phyloP scores from a whole-genome alignment of 2,113 vertebrate species.

The Nanorana parkeri region DNA sequence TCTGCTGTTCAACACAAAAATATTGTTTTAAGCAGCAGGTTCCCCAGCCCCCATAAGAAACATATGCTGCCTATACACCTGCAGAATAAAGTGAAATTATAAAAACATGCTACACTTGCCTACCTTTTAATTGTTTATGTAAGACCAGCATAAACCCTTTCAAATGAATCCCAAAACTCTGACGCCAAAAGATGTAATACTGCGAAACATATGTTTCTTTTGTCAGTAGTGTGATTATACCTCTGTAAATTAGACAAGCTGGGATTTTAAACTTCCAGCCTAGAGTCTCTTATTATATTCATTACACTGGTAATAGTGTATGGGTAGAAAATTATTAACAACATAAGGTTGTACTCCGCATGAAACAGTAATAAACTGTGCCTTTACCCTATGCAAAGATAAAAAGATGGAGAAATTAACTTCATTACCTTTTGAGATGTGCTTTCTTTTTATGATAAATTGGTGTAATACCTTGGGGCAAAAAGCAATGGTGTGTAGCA shows the following conservation, averaged over 20 bases:
- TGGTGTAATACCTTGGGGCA: too few species aligned
- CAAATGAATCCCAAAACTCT: slow-evolving; percentile 42
- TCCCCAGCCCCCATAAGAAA: not conserved
- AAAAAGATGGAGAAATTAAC: too few species aligned
- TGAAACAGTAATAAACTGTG: not conserved
- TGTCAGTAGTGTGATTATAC: slow-evolving; percentile 17
- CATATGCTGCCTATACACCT: slow-evolving; percentile 25
- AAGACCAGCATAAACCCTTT: slow-evolving; percentile 16
- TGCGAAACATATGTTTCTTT: slow-evolving; percentile 33
- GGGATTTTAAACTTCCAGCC: slow-evolving; percentile 16
- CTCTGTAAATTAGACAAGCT: slow-evolving; percentile 8
- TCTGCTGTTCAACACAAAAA: too few species aligned
- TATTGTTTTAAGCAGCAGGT: not conserved
- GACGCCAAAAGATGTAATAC: slow-evolving; percentile 18
- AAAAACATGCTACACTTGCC: slow-evolving; percentile 17
- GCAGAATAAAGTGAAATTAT: slow-evolving; percentile 2
- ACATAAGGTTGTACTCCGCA: not conserved
- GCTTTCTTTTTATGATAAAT: too few species aligned
- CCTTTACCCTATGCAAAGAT: too few species aligned
- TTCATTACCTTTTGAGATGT: too few species aligned
- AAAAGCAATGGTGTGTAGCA: too few species aligned
- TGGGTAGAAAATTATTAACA: not conserved
- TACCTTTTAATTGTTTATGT: slow-evolving; percentile 42
- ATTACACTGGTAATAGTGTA: not conserved
- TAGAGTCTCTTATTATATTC: not conserved